Percentiles rank a stretch among this genome's conserved stretches.
These are phyloP conservation scores for Grapholita molesta DNA, from an alignment of 1,140 invertebrate species.

Conservation along the genomic window DNA sequence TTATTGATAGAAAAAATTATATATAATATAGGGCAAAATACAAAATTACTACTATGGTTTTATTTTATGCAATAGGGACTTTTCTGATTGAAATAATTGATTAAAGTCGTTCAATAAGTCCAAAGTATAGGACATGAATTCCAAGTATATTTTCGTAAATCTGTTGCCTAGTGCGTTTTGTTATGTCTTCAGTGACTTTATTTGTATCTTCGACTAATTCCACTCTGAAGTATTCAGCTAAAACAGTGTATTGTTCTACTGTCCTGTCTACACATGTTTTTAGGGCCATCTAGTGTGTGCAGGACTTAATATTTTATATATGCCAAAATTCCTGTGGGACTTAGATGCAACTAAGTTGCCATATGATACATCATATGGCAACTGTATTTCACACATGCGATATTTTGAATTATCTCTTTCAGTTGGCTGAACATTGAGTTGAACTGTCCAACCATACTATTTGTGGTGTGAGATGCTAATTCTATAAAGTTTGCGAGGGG, in stretches of 20 bases:
- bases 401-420: neutral
- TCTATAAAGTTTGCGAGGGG: neutral
- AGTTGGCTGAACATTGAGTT: neutral
- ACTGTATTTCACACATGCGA: neutral
- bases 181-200: neutral
- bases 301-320: constrained; percentile 17
- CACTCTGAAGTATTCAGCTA: neutral
- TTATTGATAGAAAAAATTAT: too few relatives aligned
- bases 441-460: constrained; percentile 13
- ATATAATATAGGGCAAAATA: too few relatives aligned
- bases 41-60: too few relatives aligned
- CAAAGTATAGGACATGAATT: too few relatives aligned
- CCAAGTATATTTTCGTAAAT: neutral
- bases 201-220: neutral
- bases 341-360: neutral
- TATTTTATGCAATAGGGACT: too few relatives aligned
- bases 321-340: constrained; percentile 7
- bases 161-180: neutral
- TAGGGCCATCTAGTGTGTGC: constrained; percentile 17
- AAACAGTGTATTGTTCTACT: neutral
- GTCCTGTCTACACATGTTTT: constrained; percentile 3
- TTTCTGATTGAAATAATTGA: too few relatives aligned
- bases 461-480: constrained; percentile 11
- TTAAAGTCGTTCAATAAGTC: too few relatives aligned
- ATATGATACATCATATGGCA: neutral